phyloP scores from a whole-genome alignment of 2,888 invertebrate genomes.

The Idaea straminata region DNA sequence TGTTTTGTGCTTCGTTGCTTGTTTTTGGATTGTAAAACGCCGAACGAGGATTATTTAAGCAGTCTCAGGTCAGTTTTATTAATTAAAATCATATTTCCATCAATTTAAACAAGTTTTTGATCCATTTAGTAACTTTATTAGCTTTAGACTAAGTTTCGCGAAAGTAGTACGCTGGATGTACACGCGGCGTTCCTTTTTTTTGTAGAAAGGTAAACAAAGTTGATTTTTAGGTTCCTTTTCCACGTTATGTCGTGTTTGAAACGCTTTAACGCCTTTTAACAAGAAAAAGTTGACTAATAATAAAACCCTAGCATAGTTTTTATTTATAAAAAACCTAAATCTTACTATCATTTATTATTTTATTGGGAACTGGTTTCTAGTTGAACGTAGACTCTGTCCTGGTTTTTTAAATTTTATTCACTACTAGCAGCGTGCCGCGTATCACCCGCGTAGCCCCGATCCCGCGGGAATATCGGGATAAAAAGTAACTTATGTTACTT shows the following conservation, averaged over 20 bases:
- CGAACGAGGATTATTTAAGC: slow-evolving; percentile 22
- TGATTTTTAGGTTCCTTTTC: slow-evolving; percentile 17
- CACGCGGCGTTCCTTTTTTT: slow-evolving; percentile 47
- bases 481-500: no score
- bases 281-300: not conserved
- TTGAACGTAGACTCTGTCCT: not conserved
- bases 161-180: slow-evolving; percentile 37
- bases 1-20: not conserved
- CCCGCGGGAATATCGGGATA: no score
- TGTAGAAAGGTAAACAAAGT: slow-evolving; percentile 43
- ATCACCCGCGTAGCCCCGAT: no score
- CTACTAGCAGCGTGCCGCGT: no score
- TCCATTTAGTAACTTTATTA: not conserved
- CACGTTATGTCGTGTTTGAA: not conserved
- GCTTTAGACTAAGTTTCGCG: slow-evolving; percentile 3
- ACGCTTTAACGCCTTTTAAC: not conserved
- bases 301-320: not conserved
- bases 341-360: not conserved
- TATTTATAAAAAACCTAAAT: not conserved
- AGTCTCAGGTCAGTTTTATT: slow-evolving; percentile 25
- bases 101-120: slow-evolving; percentile 9
- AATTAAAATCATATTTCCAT: slow-evolving; percentile 6
- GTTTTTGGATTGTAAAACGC: slow-evolving; percentile 30
- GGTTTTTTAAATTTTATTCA: not conserved
- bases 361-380: not conserved